Evolutionary conservation across 2,888 invertebrate genomes (phyloP), one percentile per base, ranked within the genome.

Genomic region (Zaprionus lineosus): DNA sequence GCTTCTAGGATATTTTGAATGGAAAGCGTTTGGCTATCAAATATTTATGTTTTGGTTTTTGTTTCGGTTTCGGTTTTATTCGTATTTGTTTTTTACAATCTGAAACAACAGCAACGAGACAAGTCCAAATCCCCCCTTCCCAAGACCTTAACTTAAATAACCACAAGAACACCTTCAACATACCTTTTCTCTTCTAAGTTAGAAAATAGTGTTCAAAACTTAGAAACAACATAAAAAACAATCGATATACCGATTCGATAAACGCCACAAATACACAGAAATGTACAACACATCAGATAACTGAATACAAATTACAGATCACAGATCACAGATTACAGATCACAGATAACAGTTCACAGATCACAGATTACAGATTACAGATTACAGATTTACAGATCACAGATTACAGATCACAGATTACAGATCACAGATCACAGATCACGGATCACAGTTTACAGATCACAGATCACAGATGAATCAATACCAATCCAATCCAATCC

Each of bases 201-300:
- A 76, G 77, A 6, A 65, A 56, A 50, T 66, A 75, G 57, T 61
- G 40, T 47, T 46, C 33, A 69, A 64, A 15, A 40, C 47, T 11
- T n/a, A 43, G 64, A 19, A 55, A 46, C 44, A 66, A 11, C 29
- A 59, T 46, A 14, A 31, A 52, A 46, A 57, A 55, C 53, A 61
- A 41, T 28, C 63, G 62, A 34, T 64, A 68, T 47, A 59, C 72
- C 47, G 43, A 56, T 55, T 44, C 48, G 53, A 44, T 31, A 62
- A 56, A 67, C 78, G 61, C 64, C 50, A 71, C 56, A 71, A 48
- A 76, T 48, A 76, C 62, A 76, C 67, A 62, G 68, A 69, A 48
- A 66, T 53, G 36, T 48, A 69, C 55, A 64, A 56, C 41, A 69
- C 58, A 66, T 39, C 51, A 48, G 47, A 14, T 37, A 64, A 55